A percentile compares a stretch with the other conserved stretches of the same genome.
Conservation (phyloP, 2,888 invertebrate species). For the Hypena proboscidalis region DNA sequence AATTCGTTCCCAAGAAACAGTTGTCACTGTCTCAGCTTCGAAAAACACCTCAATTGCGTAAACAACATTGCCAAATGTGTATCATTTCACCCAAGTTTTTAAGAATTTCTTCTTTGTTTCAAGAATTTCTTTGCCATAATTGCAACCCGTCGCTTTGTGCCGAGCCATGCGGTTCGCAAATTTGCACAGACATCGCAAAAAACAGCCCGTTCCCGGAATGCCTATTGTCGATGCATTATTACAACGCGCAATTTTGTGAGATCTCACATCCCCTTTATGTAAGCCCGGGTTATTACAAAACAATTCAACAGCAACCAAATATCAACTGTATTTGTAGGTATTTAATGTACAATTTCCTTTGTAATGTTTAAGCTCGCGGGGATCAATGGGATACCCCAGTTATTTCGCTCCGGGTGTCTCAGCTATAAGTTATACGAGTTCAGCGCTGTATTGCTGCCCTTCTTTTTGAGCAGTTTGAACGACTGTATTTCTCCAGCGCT, state of each 20-base stretch:
- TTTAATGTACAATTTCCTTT: conserved; percentile 39
- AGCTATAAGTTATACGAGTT: conserved; percentile 52
- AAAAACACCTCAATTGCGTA: conserved; percentile 14
- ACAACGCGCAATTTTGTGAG: conserved; percentile 78
- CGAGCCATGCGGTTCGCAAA: conserved; percentile 68
- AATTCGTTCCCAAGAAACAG: neutral
- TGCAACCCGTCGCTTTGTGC: conserved; percentile 48
- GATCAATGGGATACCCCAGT: conserved; percentile 75
- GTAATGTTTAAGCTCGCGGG: conserved; percentile 40
- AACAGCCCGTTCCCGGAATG: conserved; percentile 72
- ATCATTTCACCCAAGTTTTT: conserved; percentile 12
- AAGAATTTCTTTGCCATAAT: conserved; percentile 33
- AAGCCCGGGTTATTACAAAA: conserved; percentile 72
- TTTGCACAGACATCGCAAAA: conserved; percentile 78
- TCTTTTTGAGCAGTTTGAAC: conserved; percentile 25
- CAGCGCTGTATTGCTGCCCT: conserved; percentile 58
- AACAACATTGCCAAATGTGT: conserved; percentile 5
- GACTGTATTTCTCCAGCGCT: conserved; percentile 55
- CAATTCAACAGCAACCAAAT: conserved; percentile 23
- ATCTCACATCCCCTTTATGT: conserved; percentile 80
- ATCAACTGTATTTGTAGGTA: conserved; percentile 10
- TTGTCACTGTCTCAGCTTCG: neutral
- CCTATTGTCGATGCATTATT: conserved; percentile 75
- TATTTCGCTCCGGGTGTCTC: conserved; percentile 71
- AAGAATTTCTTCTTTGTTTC: conserved; percentile 31